A percentile compares a stretch with the other conserved stretches of the same genome.
Evolutionary conservation across 2,888 invertebrate species (phyloP).

Genomic region (Heliconius ethilla): DNA sequence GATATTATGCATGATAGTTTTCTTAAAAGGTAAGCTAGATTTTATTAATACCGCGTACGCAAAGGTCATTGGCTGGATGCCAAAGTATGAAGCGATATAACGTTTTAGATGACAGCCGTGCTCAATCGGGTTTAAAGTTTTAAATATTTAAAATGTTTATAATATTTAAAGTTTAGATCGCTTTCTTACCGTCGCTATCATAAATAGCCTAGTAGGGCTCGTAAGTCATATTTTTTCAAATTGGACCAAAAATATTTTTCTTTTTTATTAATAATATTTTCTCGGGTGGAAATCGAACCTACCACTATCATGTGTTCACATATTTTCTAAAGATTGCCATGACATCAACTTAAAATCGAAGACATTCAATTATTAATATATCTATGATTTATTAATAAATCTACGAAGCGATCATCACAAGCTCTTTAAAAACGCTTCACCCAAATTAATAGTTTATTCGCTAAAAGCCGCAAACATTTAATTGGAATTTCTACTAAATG

Average conservation of each 20-base stretch:
- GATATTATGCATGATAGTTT: conserved; percentile 37
- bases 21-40: conserved; percentile 50
- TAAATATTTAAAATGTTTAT: conserved; percentile 36
- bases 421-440: conserved; percentile 29
- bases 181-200: no score
- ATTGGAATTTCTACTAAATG: conserved; percentile 13
- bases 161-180: background rate
- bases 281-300: background rate
- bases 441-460: conserved; percentile 26
- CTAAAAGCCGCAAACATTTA: conserved; percentile 9
- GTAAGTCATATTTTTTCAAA: background rate
- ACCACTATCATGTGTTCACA: background rate
- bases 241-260: background rate
- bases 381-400: conserved; percentile 42
- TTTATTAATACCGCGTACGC: conserved; percentile 48
- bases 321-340: background rate
- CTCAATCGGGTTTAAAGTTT: conserved; percentile 50
- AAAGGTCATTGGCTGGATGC: conserved; percentile 54
- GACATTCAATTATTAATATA: conserved; percentile 47
- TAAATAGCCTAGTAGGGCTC: no score
- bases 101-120: conserved; percentile 57
- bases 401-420: conserved; percentile 26
- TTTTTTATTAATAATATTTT: background rate
- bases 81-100: conserved; percentile 51
- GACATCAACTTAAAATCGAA: background rate